A percentile compares a stretch with the other conserved stretches of the same genome.
These are phyloP conservation scores for Dryoscopus gambensis DNA, from an alignment of 2,113 vertebrate genomes.

Conservation along the genomic window DNA sequence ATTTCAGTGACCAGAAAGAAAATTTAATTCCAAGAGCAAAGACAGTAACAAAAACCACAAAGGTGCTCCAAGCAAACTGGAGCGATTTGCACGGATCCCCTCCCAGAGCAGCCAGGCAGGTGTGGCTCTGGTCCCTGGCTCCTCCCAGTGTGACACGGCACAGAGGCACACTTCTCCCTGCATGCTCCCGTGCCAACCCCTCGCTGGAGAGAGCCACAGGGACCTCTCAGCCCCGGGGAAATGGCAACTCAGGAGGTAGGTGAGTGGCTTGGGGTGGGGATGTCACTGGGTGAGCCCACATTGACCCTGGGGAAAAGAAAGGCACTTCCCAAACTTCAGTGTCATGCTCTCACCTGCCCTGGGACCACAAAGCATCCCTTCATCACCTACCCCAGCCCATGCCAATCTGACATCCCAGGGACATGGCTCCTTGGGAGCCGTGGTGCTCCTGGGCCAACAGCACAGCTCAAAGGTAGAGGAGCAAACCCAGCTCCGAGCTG, in stretches of 20 bases:
- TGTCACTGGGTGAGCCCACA: not conserved
- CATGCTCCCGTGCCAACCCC: not conserved
- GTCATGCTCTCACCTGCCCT: not conserved
- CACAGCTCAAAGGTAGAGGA: not conserved
- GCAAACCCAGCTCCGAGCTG: not conserved
- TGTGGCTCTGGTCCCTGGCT: not conserved
- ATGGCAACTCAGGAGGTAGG: rapidly evolving
- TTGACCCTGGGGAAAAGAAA: not conserved
- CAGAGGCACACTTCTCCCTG: not conserved
- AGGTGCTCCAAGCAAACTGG: not conserved
- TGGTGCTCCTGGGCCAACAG: not conserved
- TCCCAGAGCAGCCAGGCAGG: not conserved
- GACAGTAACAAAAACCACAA: not conserved
- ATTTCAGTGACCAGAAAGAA: not conserved
- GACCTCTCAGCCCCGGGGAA: not conserved
- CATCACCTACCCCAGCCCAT: not conserved
- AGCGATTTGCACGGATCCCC: rapidly evolving
- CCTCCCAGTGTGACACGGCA: not conserved
- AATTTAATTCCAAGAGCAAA: not conserved
- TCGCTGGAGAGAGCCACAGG: not conserved
- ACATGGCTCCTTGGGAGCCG: not conserved
- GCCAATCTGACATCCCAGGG: not conserved
- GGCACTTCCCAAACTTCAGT: conserved; percentile 19
- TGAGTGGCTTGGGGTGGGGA: not conserved
- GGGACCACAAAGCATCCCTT: not conserved